Conservation (phyloP, 2,888 invertebrate genomes). For the Brachynemurus nebulosus region DNA sequence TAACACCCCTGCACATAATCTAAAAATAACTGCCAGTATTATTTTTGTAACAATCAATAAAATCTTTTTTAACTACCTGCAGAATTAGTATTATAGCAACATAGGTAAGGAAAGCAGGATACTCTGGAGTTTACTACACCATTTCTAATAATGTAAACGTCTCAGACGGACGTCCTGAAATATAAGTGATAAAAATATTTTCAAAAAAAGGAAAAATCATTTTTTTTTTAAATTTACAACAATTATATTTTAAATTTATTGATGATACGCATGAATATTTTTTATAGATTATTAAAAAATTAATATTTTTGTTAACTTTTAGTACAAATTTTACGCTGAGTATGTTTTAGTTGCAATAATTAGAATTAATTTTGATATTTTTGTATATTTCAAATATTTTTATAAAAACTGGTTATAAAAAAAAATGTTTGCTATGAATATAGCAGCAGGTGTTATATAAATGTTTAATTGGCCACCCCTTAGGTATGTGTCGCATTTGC, state of each 20-base stretch:
- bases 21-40: slow-evolving; percentile 3
- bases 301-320: too few species aligned
- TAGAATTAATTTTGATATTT: too few species aligned
- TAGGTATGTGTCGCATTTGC: slow-evolving; percentile 7
- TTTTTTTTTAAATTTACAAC: too few species aligned
- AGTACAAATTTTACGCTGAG: too few species aligned
- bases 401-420: not conserved
- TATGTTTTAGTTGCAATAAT: too few species aligned
- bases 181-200: not conserved
- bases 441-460: not conserved
- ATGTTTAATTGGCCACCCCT: slow-evolving; percentile 7
- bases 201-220: not conserved
- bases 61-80: slow-evolving; percentile 6
- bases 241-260: too few species aligned
- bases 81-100: slow-evolving; percentile 4
- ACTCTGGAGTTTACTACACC: too few species aligned
- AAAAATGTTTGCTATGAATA: not conserved
- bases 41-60: slow-evolving; percentile 6
- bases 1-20: not conserved
- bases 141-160: too few species aligned
- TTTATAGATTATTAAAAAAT: too few species aligned
- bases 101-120: slow-evolving; percentile 1
- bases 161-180: not conserved
- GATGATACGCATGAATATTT: too few species aligned
- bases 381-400: too few species aligned